Conservation (phyloP, 2,888 invertebrate genomes). For the Minunthozetes semirufus region DNA sequence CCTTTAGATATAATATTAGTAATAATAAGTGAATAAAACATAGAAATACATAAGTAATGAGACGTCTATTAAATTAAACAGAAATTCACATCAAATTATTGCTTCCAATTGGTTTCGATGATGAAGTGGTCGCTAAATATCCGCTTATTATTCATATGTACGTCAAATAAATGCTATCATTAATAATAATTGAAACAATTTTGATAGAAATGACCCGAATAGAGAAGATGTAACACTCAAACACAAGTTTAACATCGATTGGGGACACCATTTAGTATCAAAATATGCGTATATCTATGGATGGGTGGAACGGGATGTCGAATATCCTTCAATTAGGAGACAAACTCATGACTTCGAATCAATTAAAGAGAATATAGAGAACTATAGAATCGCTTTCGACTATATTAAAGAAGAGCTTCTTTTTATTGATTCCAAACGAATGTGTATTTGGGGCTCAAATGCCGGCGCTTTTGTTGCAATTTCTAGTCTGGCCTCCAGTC, state of each 20-base stretch:
- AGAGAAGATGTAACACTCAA: neutral
- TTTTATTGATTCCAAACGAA: conserved; percentile 68
- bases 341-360: neutral
- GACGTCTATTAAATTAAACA: neutral
- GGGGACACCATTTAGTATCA: conserved; percentile 31
- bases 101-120: conserved; percentile 23
- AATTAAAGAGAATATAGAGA: conserved; percentile 25
- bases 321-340: neutral
- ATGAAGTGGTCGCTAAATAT: conserved; percentile 29
- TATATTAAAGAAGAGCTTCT: conserved; percentile 15
- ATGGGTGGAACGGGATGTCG: conserved; percentile 27
- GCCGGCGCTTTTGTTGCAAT: conserved; percentile 91
- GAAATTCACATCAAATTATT: conserved; percentile 18
- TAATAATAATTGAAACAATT: neutral
- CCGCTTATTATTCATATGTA: conserved; percentile 37
- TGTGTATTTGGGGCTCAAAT: conserved; percentile 92
- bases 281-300: conserved; percentile 27
- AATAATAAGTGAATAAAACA: too few relatives aligned
- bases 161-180: neutral
- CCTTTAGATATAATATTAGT: too few relatives aligned
- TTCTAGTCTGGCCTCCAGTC: conserved; percentile 70
- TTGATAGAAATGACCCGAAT: neutral
- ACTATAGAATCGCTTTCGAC: conserved; percentile 18
- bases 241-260: neutral
- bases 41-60: neutral